A percentile compares a stretch with the other conserved stretches of the same genome.
These are phyloP conservation scores for Siniperca knerii DNA, from an alignment of 2,113 vertebrate genomes.

Conservation along the genomic window DNA sequence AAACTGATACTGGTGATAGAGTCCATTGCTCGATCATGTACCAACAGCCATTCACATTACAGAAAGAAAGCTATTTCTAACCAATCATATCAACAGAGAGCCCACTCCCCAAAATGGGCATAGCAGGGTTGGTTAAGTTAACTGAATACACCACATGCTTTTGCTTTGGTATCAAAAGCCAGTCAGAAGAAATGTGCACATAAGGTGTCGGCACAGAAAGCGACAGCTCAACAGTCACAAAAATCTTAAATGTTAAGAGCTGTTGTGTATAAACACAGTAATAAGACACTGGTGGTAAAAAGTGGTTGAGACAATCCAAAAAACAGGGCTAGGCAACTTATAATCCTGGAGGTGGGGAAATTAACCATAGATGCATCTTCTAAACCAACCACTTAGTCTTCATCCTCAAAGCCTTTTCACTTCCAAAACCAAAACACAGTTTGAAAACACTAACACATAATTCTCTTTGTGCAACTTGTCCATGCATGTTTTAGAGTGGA, in stretches of 20 bases:
- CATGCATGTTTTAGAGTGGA: background rate
- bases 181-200: background rate
- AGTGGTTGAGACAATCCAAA: background rate
- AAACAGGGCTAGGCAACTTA: background rate
- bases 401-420: background rate
- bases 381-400: background rate
- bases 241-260: background rate
- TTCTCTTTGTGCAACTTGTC: background rate
- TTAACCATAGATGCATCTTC: background rate
- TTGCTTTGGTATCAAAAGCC: too few relatives aligned
- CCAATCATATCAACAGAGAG: background rate
- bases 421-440: too few relatives aligned
- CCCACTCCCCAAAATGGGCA: background rate
- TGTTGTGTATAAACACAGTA: background rate
- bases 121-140: background rate
- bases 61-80: background rate
- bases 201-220: background rate
- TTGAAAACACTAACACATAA: background rate
- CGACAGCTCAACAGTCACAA: background rate
- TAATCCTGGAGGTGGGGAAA: background rate
- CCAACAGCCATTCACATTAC: background rate
- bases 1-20: background rate
- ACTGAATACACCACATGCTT: background rate
- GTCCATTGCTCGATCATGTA: background rate
- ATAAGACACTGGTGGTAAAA: background rate